A percentile compares a stretch with the other conserved stretches of the same genome.
phyloP scores from a whole-genome alignment of 2,113 vertebrate species.

The Plectropomus leopardus region DNA sequence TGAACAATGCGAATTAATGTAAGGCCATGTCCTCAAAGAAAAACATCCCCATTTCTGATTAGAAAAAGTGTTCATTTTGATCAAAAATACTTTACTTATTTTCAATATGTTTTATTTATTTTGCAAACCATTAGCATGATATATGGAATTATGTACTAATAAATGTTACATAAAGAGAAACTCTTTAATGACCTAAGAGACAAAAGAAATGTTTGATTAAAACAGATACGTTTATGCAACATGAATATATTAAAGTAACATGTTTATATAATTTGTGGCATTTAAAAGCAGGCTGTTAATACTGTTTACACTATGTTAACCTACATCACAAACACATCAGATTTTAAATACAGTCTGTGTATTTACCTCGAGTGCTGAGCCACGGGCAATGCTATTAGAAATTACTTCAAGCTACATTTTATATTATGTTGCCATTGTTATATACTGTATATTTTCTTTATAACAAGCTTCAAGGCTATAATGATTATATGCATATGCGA shows the following conservation, averaged over 20 bases:
- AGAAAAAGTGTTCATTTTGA: not conserved
- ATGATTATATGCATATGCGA: too few species aligned
- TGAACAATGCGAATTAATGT: slow-evolving; percentile 6
- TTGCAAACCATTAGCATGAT: not conserved
- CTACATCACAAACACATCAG: not conserved
- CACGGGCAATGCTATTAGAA: not conserved
- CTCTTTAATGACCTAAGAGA: not conserved
- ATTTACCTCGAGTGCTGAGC: slow-evolving; percentile 7
- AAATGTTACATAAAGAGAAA: not conserved
- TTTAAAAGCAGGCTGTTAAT: not conserved
- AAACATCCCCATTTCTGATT: slow-evolving; percentile 8
- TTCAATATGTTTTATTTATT: not conserved
- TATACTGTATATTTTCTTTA: not conserved
- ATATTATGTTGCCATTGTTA: not conserved
- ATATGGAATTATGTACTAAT: not conserved
- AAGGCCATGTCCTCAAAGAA: not conserved
- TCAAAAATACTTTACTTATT: not conserved
- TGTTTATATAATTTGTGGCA: not conserved
- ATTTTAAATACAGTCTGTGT: not conserved
- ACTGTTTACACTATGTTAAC: not conserved
- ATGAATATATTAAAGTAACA: not conserved
- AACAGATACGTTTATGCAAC: not conserved
- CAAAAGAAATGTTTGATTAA: not conserved
- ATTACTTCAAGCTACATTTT: not conserved
- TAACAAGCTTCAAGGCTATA: not conserved